phyloP scores from a whole-genome alignment of 2,888 invertebrate species.

The Protonemura montana region DNA sequence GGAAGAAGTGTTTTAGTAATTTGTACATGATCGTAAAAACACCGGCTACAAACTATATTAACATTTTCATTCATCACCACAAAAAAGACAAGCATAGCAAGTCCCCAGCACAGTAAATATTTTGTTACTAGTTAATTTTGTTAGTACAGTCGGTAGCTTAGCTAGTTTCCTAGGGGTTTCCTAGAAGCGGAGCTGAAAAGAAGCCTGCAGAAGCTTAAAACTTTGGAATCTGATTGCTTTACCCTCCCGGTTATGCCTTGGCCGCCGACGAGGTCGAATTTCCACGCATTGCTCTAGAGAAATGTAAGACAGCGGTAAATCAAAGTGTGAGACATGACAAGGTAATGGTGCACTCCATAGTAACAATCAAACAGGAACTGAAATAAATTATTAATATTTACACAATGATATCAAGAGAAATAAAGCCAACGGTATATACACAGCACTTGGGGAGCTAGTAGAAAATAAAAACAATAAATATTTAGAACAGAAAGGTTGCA shows the following conservation, averaged over 20 bases:
- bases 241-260: conserved; percentile 66
- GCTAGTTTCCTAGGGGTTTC: background rate
- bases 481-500: background rate
- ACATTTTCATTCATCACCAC: background rate
- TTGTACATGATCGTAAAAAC: background rate
- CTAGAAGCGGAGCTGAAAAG: background rate
- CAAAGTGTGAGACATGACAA: background rate
- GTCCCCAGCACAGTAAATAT: background rate
- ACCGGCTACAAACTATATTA: background rate
- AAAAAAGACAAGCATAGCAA: background rate
- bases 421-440: background rate
- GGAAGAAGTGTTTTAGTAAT: background rate
- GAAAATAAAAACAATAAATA: background rate
- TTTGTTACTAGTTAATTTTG: background rate
- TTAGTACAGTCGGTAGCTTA: background rate
- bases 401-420: background rate
- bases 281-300: conserved; percentile 54
- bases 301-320: background rate
- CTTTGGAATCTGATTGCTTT: conserved; percentile 54
- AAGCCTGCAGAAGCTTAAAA: background rate
- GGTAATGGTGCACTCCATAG: background rate
- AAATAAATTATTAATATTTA: background rate
- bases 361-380: background rate
- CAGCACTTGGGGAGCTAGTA: background rate
- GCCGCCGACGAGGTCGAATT: conserved; percentile 60